Evolutionary conservation across 2,888 invertebrate species (phyloP), one percentile per base, ranked within the genome.

Genomic region (Perdita meconis): DNA sequence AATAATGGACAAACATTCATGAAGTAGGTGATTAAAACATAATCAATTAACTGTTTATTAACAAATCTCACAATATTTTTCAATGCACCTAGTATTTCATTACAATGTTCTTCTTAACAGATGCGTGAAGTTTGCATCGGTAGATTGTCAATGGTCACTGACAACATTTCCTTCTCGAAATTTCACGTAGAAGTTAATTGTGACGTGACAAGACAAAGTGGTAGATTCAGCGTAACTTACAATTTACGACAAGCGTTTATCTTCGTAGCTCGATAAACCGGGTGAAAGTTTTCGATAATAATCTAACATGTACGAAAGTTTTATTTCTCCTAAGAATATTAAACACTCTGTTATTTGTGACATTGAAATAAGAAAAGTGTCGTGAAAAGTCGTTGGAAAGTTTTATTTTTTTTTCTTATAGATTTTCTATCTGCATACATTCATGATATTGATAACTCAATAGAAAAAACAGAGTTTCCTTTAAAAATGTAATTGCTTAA

Each of bases 271-370:
- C 51, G 67, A 71, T 59, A 51, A 66, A n/a, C 8, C 16, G 13
- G 57, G 57, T 71, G 71, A 71, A 71, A 71, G 71, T 71, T 42
- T 13, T 10, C 57, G 51, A 51, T 44, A 51, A 71, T 71, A 53
- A 66, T 71, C 67, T 59, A 66, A 36, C 50, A 10, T 24, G 16
- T 34, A 50, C 5, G 51, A 36, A 53, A 59, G n/a, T 66, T 66
- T 36, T 22, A 24, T 53, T 38, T 19, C 19, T 8, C 8, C 19
- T 26, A 44, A 22, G 22, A n/a, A 38, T 8, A 38, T 55, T 56
- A 61, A 53, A 0, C 13, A 1, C 10, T 40, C n/a, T 26, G 38
- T 36, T 36, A 19, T n/a, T 38, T 19, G 26, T 36, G 44, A 34
- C 42, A n/a, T 0, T 42, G 42, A 2, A 16, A 34, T 16, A 26